Conservation (phyloP, 1,140 invertebrate genomes). For the Dendrolimus punctatus region DNA sequence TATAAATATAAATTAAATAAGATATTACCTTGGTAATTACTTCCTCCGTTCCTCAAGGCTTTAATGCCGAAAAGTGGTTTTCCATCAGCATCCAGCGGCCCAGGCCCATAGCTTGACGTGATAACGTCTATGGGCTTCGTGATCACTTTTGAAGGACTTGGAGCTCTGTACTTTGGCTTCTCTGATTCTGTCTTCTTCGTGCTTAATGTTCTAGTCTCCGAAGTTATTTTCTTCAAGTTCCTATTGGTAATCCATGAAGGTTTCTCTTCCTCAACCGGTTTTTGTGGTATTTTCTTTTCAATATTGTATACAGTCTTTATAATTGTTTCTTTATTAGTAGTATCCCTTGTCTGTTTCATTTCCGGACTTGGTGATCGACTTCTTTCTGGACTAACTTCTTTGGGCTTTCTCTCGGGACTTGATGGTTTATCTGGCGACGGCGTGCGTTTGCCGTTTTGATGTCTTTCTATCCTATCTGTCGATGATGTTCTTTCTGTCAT, state of each 20-base stretch:
- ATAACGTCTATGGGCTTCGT: constrained; percentile 74
- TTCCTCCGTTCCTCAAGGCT: constrained; percentile 78
- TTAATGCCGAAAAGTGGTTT: constrained; percentile 82
- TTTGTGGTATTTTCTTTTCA: constrained; percentile 46
- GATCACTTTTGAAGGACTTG: constrained; percentile 54
- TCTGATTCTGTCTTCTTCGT: constrained; percentile 60
- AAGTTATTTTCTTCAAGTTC: constrained; percentile 62
- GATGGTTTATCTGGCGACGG: constrained; percentile 44
- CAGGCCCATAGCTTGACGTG: constrained; percentile 86
- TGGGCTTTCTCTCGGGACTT: constrained; percentile 11
- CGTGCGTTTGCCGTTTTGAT: constrained; percentile 43
- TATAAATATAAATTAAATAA: background rate
- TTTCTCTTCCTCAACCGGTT: constrained; percentile 50
- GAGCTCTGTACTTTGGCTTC: constrained; percentile 48
- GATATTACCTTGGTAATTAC: constrained; percentile 65
- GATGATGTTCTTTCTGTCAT: constrained; percentile 33
- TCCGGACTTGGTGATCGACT: constrained; percentile 43
- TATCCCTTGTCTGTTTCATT: constrained; percentile 23
- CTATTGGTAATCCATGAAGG: constrained; percentile 74
- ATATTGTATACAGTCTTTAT: constrained; percentile 44
- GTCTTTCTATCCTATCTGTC: constrained; percentile 40
- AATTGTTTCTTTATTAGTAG: constrained; percentile 41
- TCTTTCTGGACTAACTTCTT: constrained; percentile 4
- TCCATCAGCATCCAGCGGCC: constrained; percentile 85
- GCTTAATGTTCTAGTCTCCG: constrained; percentile 55